Conservation (phyloP, 2,797 vertebrate genomes). For the Hybognathus amarus region DNA sequence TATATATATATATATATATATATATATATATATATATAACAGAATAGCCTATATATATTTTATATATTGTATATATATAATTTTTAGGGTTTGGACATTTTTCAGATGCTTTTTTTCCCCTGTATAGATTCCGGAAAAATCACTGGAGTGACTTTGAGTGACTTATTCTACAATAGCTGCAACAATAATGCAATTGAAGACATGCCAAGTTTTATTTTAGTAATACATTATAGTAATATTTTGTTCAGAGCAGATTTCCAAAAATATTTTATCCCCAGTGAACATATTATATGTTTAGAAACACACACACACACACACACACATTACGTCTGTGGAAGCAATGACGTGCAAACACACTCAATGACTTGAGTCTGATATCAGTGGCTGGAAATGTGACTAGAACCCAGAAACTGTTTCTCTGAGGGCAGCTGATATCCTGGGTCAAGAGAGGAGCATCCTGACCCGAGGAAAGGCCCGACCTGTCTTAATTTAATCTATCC, state of each 20-base stretch:
- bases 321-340: not conserved
- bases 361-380: not conserved
- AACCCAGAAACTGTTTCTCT: constrained; percentile 66
- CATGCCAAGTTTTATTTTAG: not conserved
- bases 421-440: constrained; percentile 56
- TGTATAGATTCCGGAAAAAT: not conserved
- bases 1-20: too few relatives aligned
- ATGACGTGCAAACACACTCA: not conserved
- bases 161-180: not conserved
- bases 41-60: too few relatives aligned
- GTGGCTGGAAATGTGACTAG: not conserved
- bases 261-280: not conserved
- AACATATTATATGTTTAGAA: too few relatives aligned
- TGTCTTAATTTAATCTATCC: constrained; percentile 78
- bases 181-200: not conserved
- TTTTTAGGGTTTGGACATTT: too few relatives aligned
- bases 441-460: constrained; percentile 52
- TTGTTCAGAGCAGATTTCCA: not conserved
- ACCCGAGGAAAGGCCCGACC: constrained; percentile 56
- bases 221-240: too few relatives aligned
- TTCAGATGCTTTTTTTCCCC: too few relatives aligned
- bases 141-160: not conserved
- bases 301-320: too few relatives aligned
- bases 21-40: too few relatives aligned
- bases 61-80: too few relatives aligned